A percentile compares a stretch with the other conserved stretches of the same genome.
Evolutionary conservation across 2,888 invertebrate species (phyloP).

Genomic region (Tachina fera): DNA sequence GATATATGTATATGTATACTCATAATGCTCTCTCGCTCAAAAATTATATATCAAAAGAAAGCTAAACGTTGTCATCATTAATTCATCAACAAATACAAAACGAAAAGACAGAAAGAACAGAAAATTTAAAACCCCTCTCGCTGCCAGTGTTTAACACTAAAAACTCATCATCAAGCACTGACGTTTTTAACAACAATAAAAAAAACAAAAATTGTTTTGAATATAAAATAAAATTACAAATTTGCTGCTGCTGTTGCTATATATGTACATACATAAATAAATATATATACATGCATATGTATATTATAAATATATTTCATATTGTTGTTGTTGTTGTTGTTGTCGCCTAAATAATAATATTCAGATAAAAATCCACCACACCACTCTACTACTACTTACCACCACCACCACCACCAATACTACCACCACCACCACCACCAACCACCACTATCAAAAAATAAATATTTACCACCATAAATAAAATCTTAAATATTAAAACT

Average conservation of each 20-base stretch:
- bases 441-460: constrained; percentile 12
- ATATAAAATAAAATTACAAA: constrained; percentile 26
- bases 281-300: constrained; percentile 59
- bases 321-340: constrained; percentile 74
- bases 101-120: not conserved
- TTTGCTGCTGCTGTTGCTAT: constrained; percentile 72
- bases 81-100: constrained; percentile 36
- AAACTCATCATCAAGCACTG: constrained; percentile 58
- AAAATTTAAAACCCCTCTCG: constrained; percentile 30
- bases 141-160: constrained; percentile 33
- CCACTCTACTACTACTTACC: constrained; percentile 65
- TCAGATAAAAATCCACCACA: constrained; percentile 59
- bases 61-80: constrained; percentile 49
- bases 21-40: constrained; percentile 8
- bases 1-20: constrained; percentile 4
- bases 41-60: constrained; percentile 43
- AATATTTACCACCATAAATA: constrained; percentile 55
- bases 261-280: no score
- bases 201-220: constrained; percentile 40
- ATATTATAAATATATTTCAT: constrained; percentile 67
- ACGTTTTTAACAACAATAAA: constrained; percentile 10
- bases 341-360: constrained; percentile 71
- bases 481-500: constrained; percentile 49
- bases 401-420: constrained; percentile 58
- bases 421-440: constrained; percentile 53